These are phyloP conservation scores for Rhagoletis zephyria DNA, from an alignment of 1,140 invertebrate genomes.

Conservation along the genomic window DNA sequence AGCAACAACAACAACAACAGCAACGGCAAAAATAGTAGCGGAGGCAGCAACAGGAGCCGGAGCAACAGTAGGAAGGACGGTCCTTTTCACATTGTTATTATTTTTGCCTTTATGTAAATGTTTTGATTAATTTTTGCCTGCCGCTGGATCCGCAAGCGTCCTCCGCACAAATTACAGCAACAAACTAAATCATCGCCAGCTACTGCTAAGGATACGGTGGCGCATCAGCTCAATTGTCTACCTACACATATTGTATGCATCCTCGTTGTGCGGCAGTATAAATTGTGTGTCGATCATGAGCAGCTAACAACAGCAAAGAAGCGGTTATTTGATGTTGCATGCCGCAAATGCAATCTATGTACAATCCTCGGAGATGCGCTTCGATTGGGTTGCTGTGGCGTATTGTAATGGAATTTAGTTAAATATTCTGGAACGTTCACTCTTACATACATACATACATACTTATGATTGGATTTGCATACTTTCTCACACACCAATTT, in stretches of 20 bases:
- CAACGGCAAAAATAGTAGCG: neutral
- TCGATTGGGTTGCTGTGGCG: neutral
- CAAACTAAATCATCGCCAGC: slow-evolving; percentile 39
- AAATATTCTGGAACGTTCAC: slow-evolving; percentile 6
- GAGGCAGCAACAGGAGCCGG: neutral
- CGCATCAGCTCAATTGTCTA: neutral
- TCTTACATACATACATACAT: neutral
- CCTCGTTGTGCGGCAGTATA: too few relatives aligned
- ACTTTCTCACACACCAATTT: slow-evolving; percentile 3
- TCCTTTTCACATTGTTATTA: slow-evolving; percentile 54
- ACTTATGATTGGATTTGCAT: neutral
- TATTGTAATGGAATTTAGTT: slow-evolving; percentile 29
- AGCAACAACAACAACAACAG: slow-evolving; percentile 16
- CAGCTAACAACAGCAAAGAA: neutral
- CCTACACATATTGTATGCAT: too few relatives aligned
- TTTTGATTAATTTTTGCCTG: slow-evolving; percentile 57
- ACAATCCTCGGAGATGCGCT: neutral
- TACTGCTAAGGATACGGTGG: neutral
- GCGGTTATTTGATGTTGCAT: neutral
- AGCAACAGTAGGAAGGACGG: neutral
- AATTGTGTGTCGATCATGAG: neutral
- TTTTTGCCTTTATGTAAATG: slow-evolving; percentile 57
- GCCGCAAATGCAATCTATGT: slow-evolving; percentile 36
- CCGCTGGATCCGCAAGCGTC: slow-evolving; percentile 10
- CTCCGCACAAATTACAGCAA: slow-evolving; percentile 13